A percentile compares a stretch with the other conserved stretches of the same genome.
Conservation (phyloP, 2,888 invertebrate species). For the Cataglyphis albicans region DNA sequence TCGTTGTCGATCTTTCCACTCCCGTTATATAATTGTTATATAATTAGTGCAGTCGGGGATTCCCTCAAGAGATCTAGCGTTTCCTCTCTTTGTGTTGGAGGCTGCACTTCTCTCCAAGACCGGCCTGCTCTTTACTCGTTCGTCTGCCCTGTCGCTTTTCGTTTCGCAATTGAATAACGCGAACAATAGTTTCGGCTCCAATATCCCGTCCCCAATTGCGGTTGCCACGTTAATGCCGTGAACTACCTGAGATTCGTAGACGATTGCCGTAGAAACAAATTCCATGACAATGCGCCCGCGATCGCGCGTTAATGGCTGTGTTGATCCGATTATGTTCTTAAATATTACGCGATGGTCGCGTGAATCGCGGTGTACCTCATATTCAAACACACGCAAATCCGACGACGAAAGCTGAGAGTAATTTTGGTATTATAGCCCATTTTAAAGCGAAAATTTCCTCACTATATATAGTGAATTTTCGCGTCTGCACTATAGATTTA, state of each 20-base stretch:
- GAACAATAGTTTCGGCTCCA: constrained; percentile 76
- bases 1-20: constrained; percentile 38
- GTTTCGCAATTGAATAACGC: constrained; percentile 76
- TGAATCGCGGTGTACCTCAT: background rate
- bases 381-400: background rate
- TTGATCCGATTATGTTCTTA: constrained; percentile 48
- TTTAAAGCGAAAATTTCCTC: background rate
- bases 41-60: constrained; percentile 78
- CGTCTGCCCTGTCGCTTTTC: constrained; percentile 59
- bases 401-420: background rate
- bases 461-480: background rate
- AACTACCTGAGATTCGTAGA: constrained; percentile 44
- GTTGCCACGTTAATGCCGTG: constrained; percentile 56
- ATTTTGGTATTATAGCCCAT: background rate
- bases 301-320: constrained; percentile 27
- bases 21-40: constrained; percentile 71
- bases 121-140: constrained; percentile 58
- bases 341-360: constrained; percentile 9
- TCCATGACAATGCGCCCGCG: constrained; percentile 33
- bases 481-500: background rate
- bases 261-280: constrained; percentile 43
- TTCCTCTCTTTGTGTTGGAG: constrained; percentile 58
- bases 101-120: constrained; percentile 45
- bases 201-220: constrained; percentile 56
- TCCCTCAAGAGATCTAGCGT: constrained; percentile 71